phyloP scores from a whole-genome alignment of 2,888 invertebrate species.

The Coleophora deauratella region DNA sequence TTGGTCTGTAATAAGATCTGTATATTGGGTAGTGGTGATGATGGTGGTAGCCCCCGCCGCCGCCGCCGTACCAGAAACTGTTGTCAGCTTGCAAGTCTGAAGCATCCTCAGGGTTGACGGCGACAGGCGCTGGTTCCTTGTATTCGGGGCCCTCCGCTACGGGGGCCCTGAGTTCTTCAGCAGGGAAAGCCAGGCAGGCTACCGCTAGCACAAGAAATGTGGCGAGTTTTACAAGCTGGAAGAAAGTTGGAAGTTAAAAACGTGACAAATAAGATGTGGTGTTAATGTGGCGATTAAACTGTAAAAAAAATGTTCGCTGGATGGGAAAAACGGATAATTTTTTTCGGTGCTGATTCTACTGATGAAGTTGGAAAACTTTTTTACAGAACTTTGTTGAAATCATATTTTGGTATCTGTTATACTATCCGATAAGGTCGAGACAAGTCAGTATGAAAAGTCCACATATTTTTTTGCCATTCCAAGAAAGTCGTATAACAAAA shows the following conservation, averaged over 20 bases:
- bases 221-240: conserved; percentile 8
- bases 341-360: too few species aligned
- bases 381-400: too few species aligned
- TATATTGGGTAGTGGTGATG: conserved; percentile 6
- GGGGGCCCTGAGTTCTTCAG: conserved; percentile 1
- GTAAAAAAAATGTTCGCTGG: too few species aligned
- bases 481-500: too few species aligned
- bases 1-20: conserved; percentile 11
- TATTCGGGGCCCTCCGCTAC: conserved; percentile 1
- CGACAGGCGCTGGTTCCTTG: not conserved
- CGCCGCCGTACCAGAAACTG: conserved; percentile 14
- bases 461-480: too few species aligned
- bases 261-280: not conserved
- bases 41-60: not conserved
- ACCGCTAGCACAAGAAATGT: conserved; percentile 4
- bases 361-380: too few species aligned
- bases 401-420: too few species aligned
- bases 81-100: conserved; percentile 22
- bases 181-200: conserved; percentile 11
- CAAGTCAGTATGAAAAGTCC: too few species aligned
- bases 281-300: too few species aligned
- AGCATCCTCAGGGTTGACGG: conserved; percentile 2
- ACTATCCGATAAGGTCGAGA: too few species aligned
- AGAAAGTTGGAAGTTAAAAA: not conserved
- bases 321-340: too few species aligned